Evolutionary conservation across 2,888 invertebrate genomes (phyloP).

Genomic region (Epistrophe eligans): DNA sequence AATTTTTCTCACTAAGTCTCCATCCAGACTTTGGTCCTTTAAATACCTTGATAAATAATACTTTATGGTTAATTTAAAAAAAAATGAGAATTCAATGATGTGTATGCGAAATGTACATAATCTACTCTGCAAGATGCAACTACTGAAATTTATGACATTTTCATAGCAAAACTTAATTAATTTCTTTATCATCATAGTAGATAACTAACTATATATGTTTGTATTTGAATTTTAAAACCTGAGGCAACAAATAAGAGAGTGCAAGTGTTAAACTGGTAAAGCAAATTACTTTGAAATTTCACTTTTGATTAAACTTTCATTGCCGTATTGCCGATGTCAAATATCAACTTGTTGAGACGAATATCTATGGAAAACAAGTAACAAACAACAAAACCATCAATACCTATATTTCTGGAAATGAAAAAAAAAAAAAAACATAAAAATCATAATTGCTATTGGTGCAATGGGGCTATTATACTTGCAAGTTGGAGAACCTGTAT

Average conservation of each 20-base stretch:
- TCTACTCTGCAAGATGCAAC: too few relatives aligned
- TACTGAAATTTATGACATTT: not conserved
- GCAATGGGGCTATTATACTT: not conserved
- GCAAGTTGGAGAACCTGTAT: constrained; percentile 57
- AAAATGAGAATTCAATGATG: too few relatives aligned
- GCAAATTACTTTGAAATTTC: too few relatives aligned
- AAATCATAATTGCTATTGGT: constrained; percentile 48
- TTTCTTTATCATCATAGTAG: not conserved
- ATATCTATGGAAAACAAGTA: constrained; percentile 55
- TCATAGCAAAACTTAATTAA: not conserved
- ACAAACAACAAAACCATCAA: constrained; percentile 30
- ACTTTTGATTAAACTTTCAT: constrained; percentile 73
- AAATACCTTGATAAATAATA: too few relatives aligned
- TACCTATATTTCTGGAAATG: constrained; percentile 57
- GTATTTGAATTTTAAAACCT: too few relatives aligned
- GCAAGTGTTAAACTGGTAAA: too few relatives aligned
- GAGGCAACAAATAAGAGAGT: too few relatives aligned
- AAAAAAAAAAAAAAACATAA: constrained; percentile 25
- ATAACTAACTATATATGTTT: too few relatives aligned
- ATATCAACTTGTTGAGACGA: constrained; percentile 32
- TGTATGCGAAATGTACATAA: too few relatives aligned
- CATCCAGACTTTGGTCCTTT: too few relatives aligned
- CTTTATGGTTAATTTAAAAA: too few relatives aligned
- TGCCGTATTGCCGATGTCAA: constrained; percentile 35
- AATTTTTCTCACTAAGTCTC: too few relatives aligned